These are phyloP conservation scores for Mallotus villosus DNA, from an alignment of 2,797 vertebrate genomes.

Conservation along the genomic window DNA sequence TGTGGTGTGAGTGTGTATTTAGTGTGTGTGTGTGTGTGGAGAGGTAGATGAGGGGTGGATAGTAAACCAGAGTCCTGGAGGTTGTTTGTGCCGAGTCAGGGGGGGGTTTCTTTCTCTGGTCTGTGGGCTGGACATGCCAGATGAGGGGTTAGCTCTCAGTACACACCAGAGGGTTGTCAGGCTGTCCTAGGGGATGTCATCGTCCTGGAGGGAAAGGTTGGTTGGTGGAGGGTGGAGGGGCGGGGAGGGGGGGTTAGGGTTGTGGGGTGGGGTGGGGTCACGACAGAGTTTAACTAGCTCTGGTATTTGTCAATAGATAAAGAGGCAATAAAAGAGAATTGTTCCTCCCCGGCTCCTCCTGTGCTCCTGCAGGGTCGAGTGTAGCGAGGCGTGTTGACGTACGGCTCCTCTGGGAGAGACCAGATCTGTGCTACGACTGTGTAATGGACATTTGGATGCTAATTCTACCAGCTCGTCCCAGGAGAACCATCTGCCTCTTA, in stretches of 20 bases:
- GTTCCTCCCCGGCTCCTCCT: constrained; percentile 27
- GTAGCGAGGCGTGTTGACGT: constrained; percentile 31
- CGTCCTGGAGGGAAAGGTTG: too few relatives aligned
- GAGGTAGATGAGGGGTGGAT: background rate
- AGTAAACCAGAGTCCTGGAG: background rate
- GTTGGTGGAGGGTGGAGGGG: background rate
- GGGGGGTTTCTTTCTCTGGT: constrained; percentile 7
- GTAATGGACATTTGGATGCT: constrained; percentile 60
- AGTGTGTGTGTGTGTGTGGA: background rate
- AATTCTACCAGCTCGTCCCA: constrained; percentile 48
- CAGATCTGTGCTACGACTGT: constrained; percentile 44
- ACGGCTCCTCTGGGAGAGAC: constrained; percentile 31
- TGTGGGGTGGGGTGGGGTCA: too few relatives aligned
- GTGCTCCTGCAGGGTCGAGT: constrained; percentile 21
- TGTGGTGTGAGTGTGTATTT: background rate
- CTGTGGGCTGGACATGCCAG: constrained; percentile 8
- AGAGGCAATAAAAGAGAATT: constrained; percentile 59
- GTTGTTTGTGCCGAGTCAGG: constrained; percentile 32
- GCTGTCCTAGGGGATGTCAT: background rate
- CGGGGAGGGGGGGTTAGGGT: too few relatives aligned
- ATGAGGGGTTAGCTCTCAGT: background rate
- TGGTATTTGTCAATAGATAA: constrained; percentile 60
- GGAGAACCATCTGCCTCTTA: constrained; percentile 37
- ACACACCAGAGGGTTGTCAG: background rate
- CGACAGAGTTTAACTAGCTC: constrained; percentile 22